Evolutionary conservation across 2,113 vertebrate species (phyloP), one percentile per base, ranked within the genome.

Genomic region (Piaya cayana): DNA sequence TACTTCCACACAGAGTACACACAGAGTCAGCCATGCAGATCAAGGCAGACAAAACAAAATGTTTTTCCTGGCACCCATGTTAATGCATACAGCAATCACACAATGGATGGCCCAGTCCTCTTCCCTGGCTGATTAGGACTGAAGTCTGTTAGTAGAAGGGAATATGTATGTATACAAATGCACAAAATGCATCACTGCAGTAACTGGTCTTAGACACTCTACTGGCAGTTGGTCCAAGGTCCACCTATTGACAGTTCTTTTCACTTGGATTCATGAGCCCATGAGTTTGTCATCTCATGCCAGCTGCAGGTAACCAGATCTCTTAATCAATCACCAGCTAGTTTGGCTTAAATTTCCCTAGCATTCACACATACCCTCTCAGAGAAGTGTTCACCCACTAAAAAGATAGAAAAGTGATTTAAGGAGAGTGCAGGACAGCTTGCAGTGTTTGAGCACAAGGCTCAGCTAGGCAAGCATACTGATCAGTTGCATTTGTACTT

Each of bases 51-150:
- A 25, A 16, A 63, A 20, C 27, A 34, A 56, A 52, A 37, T 0
- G 4, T 32, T 17, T 72, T 39, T 78, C 20, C 42, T 63, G 32
- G 30, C 47, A 71, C 32, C 15, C 32, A 47, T 1, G 1, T 34
- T 82, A 68, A 83, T 5, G 36, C 32, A 45, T 11, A 20, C 15
- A 37, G 8, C 25, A 72, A 14, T 82, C 32, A 34, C 14, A 25
- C 10, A 58, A 17, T 0, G 2, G 27, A 13, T 0, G 6, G 15
- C n/a, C 43, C 49, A 58, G 2, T 83, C 30, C 22, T 49, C 11
- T 62, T 74, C 12, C 19, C 20, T 78, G 14, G 12, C 23, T 69
- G 26, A 29, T 74, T 8, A 63, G 13, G 7, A 29, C 1, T 71
- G 34, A 71, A 39, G 7, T 68, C 55, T 74, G 21, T 26, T 47